Evolutionary conservation across 2,113 vertebrate species (phyloP), one percentile per base, ranked within the genome.

Genomic region (Falco punctatus): DNA sequence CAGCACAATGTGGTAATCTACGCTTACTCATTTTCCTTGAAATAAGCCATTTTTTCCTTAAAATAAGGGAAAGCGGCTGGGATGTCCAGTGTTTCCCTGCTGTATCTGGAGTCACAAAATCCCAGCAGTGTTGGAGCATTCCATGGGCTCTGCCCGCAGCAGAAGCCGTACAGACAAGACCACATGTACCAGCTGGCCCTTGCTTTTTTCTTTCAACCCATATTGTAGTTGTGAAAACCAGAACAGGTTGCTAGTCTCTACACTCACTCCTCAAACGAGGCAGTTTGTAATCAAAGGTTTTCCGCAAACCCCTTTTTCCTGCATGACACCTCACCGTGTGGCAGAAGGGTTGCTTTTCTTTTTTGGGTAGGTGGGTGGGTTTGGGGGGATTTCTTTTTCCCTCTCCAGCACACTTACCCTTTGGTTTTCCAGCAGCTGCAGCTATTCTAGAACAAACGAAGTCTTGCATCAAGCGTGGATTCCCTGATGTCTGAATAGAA

Each of bases 351-450:
- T 35, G 11, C 38, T 6, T 48, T 66, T 55, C 52, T 38, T 51
- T 48, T 40, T 35, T 19, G 54, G 13, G 61, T 57, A 52, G 21
- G 59, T 58, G 62, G 28, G 4, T 58, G 46, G 51, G 30, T 87
- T 85, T 46, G 1, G 4, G 10, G 35, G 42, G 54, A 75, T 67
- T 86, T 95, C 42, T 77, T 94, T 87, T 85, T 77, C 66, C 51
- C 8, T 40, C 52, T 79, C 44, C 27, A 81, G 73, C 16, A 89
- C 27, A 89, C 27, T 94, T 88, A 84, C 52, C 48, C 35, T 74
- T 86, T 81, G 77, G 72, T 94, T 94, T 95, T 86, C 24, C 83
- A 94, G 69, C 79, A 95, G 90, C 94, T 97, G 92, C 69, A 96
- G 86, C 62, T 85, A 61, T 92, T 94, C 67, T 75, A 51, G 61